phyloP scores from a whole-genome alignment of 2,888 invertebrate species.

The Tenthredo amoena region DNA sequence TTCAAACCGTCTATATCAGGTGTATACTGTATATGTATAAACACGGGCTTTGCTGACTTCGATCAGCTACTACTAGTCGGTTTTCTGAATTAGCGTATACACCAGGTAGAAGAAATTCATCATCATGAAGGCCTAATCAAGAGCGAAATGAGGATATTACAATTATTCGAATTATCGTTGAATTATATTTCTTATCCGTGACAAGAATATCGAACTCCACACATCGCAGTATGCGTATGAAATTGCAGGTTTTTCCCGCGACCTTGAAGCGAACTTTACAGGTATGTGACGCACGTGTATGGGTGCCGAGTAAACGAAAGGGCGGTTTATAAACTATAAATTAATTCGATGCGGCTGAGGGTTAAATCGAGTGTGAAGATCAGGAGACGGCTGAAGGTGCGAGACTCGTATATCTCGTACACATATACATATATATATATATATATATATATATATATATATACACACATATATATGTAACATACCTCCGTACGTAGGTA shows the following conservation, averaged over 20 bases:
- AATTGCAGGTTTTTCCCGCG: neutral
- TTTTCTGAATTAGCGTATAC: no score
- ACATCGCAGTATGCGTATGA: neutral
- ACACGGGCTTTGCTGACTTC: no score
- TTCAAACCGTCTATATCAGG: no score
- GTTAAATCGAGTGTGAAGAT: constrained; percentile 4
- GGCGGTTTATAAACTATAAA: constrained; percentile 19
- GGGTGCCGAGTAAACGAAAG: neutral
- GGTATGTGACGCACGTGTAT: neutral
- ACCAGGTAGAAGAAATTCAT: no score
- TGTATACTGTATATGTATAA: no score
- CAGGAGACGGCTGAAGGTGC: neutral
- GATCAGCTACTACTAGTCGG: no score
- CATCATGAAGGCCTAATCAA: no score
- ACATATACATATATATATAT: neutral
- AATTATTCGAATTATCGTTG: no score
- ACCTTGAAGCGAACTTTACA: neutral
- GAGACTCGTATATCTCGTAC: neutral
- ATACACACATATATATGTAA: neutral
- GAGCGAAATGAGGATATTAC: no score
- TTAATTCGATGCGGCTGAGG: neutral
- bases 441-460: neutral
- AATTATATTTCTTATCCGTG: no score
- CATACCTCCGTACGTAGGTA: neutral
- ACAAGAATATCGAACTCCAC: no score